Evolutionary conservation across 2,113 vertebrate species (phyloP).

Genomic region (Carollia perspicillata): DNA sequence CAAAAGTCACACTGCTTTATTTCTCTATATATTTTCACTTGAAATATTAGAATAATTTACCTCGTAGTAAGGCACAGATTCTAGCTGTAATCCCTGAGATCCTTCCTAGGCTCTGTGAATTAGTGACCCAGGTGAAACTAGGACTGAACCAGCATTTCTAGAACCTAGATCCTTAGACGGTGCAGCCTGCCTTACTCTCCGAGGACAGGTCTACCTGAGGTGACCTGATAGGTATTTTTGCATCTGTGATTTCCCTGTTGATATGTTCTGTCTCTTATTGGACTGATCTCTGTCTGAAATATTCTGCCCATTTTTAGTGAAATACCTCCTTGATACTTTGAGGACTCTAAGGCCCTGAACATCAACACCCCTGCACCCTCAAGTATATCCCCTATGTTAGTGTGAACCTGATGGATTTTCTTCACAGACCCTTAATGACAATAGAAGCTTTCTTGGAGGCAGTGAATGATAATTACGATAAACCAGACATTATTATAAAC

Average conservation of each 20-base stretch:
- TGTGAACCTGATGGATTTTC: not conserved
- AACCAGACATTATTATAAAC: not conserved
- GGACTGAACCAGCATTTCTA: not conserved
- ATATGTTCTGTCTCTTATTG: not conserved
- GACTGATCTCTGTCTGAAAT: not conserved
- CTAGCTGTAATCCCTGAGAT: not conserved
- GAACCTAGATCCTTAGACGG: not conserved
- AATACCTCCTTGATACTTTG: conserved; percentile 4
- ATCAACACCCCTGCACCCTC: not conserved
- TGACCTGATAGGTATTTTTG: conserved; percentile 2
- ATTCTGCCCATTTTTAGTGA: conserved; percentile 27
- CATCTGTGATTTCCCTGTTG: conserved; percentile 11
- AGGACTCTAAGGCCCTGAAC: not conserved
- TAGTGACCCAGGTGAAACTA: not conserved
- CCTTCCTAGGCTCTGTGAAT: not conserved
- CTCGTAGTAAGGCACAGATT: not conserved
- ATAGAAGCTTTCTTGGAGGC: not conserved
- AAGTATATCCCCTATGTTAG: not conserved
- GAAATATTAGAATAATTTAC: not conserved
- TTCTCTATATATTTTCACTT: not conserved
- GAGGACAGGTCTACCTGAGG: not conserved
- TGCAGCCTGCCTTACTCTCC: not conserved
- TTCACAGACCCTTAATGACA: not conserved
- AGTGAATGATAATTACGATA: not conserved
- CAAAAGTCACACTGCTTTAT: not conserved